These are phyloP conservation scores for Alviniconcha strummeri DNA, from an alignment of 2,888 invertebrate species.

Conservation along the genomic window DNA sequence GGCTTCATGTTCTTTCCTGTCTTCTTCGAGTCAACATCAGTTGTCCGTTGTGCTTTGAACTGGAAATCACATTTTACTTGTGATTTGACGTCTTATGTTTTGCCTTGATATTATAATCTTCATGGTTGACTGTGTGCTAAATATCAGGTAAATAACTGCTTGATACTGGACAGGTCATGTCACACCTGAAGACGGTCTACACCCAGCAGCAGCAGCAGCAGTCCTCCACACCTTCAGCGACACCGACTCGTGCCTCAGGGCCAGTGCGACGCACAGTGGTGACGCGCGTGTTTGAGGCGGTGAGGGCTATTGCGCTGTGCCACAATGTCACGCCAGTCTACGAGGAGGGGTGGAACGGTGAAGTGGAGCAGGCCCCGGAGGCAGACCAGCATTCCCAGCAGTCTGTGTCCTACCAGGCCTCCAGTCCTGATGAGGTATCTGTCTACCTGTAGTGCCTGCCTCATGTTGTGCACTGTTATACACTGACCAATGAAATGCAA, in stretches of 20 bases:
- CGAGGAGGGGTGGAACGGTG: conserved; percentile 77
- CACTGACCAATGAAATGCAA: too few relatives aligned
- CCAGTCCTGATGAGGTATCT: conserved; percentile 83
- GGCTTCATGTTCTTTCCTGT: too few relatives aligned
- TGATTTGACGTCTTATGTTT: too few relatives aligned
- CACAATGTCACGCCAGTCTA: conserved; percentile 99
- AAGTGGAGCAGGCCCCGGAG: conserved; percentile 63
- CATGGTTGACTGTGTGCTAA: too few relatives aligned
- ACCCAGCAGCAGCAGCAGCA: conserved; percentile 47
- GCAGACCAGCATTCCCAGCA: conserved; percentile 69
- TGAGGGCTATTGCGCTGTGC: conserved; percentile 95
- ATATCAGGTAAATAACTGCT: too few relatives aligned
- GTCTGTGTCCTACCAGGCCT: conserved; percentile 80
- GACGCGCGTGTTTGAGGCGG: conserved; percentile 89
- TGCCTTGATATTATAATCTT: too few relatives aligned
- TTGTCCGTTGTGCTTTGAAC: too few relatives aligned
- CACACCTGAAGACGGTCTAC: conserved; percentile 75
- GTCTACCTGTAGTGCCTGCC: too few relatives aligned
- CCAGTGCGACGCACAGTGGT: conserved; percentile 81
- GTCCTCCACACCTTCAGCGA: conserved; percentile 40
- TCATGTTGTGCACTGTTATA: too few relatives aligned
- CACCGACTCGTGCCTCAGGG: conserved; percentile 53
- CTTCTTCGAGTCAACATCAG: too few relatives aligned
- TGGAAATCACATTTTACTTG: too few relatives aligned
- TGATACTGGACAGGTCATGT: conserved; percentile 69